These are phyloP conservation scores for Muntiacus muntjak DNA, from an alignment of 2,113 vertebrate genomes.

Conservation along the genomic window DNA sequence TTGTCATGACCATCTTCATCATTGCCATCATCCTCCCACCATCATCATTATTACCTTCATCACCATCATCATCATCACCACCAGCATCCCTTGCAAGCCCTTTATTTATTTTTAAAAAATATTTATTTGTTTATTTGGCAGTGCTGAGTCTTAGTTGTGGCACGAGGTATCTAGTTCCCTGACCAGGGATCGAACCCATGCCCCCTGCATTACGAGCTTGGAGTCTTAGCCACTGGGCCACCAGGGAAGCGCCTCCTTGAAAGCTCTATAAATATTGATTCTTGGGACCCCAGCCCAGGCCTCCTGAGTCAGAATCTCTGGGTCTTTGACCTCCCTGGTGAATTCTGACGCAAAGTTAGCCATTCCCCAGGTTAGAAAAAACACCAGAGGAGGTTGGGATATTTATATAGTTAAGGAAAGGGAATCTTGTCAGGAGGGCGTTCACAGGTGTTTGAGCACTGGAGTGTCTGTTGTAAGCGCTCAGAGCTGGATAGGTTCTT, in stretches of 20 bases:
- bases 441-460: neutral
- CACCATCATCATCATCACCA: neutral
- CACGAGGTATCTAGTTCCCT: neutral
- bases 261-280: neutral
- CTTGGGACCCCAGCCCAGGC: neutral
- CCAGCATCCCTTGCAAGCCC: neutral
- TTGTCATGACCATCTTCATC: neutral
- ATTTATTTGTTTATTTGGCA: neutral
- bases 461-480: accelerated
- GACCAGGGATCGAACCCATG: neutral
- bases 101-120: neutral
- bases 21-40: neutral
- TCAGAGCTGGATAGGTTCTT: neutral
- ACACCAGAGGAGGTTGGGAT: accelerated
- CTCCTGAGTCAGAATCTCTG: neutral
- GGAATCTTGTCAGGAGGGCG: too few species aligned
- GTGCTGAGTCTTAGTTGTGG: neutral
- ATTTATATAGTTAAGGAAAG: neutral
- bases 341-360: too few species aligned
- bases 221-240: neutral
- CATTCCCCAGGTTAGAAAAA: neutral
- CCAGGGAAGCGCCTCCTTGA: neutral
- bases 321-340: neutral
- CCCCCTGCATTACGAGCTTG: neutral
- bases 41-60: neutral